Base-by-base conservation (phyloP, 2,888 invertebrate genomes). In the Augochlorella aurata region DNA sequence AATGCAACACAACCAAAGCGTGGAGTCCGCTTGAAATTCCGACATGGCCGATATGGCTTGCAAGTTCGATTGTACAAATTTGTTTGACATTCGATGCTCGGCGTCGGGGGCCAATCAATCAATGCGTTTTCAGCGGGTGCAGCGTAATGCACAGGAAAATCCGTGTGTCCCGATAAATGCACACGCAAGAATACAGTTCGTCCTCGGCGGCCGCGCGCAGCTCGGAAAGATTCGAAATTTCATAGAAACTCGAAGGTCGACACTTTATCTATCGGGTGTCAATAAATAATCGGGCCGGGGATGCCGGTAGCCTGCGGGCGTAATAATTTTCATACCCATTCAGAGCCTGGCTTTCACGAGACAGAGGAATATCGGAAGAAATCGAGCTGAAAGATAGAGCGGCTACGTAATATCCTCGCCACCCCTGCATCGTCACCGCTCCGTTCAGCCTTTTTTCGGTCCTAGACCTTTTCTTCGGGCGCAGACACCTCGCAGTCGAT, bases 301-400 rank as follows among this genome's bases (percentile, higher is more conserved):
- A 81, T 74, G 87, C 74, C 79, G 65, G 68, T 77, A 76, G 65
- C 87, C 82, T 83, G 82, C 78, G 88, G 88, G 85, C 82, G 74
- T 88, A 88, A 88, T 88, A 88, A 88, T 88, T 88, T 88, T 87
- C 87, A 81, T 85, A 83, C 45, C 87, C 87, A 88, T 88, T 88
- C 88, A 81, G 79, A 85, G 77, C 65, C 77, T 71, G 72, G 82
- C 74, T 79, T 87, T 69, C 83, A 72, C 83, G 87, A 88, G 87
- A 88, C 88, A 88, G 88, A 87, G 83, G 90, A 89, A 90, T 90
- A 90, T 89, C 88, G 88, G 87, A 88, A 87, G 90, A 91, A 91
- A 90, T 91, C 91, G 90, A 91, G 90, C 88, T 90, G 90, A 90
- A 91, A 91, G 90, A 91, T 91, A 90, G 89, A 90, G 85, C 87